These are phyloP conservation scores for Camponotus pennsylvanicus DNA, from an alignment of 1,140 invertebrate species.

Conservation along the genomic window DNA sequence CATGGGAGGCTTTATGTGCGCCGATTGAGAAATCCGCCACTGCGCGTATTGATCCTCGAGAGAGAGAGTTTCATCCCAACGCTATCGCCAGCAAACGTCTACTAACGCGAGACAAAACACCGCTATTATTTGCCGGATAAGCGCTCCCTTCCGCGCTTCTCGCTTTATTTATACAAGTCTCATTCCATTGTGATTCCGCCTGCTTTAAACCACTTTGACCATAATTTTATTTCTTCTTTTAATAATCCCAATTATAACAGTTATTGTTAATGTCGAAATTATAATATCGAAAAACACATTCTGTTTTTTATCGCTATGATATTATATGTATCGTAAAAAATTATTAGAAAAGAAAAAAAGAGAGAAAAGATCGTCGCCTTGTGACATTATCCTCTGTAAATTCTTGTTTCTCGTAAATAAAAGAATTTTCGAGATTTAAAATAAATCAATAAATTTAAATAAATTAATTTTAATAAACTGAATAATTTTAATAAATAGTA, in stretches of 20 bases:
- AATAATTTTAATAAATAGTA: not conserved
- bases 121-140: constrained; percentile 44
- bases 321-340: not conserved
- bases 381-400: not conserved
- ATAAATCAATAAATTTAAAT: not conserved
- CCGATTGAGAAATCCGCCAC: constrained; percentile 51
- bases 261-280: not conserved
- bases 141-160: not conserved
- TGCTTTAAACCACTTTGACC: not conserved
- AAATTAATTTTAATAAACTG: not conserved
- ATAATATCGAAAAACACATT: not conserved
- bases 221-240: not conserved
- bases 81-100: constrained; percentile 16
- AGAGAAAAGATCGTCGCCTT: not conserved
- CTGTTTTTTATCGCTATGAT: not conserved
- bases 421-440: not conserved
- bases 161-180: not conserved
- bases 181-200: not conserved
- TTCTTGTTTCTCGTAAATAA: not conserved
- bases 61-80: constrained; percentile 30
- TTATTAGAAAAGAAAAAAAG: no score
- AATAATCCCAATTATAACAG: not conserved
- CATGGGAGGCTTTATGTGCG: constrained; percentile 3
- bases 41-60: constrained; percentile 47
- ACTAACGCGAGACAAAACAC: constrained; percentile 20